Percentiles rank a stretch among this genome's conserved stretches.
phyloP scores from a whole-genome alignment of 2,113 vertebrate species.

The Desmodus rotundus region DNA sequence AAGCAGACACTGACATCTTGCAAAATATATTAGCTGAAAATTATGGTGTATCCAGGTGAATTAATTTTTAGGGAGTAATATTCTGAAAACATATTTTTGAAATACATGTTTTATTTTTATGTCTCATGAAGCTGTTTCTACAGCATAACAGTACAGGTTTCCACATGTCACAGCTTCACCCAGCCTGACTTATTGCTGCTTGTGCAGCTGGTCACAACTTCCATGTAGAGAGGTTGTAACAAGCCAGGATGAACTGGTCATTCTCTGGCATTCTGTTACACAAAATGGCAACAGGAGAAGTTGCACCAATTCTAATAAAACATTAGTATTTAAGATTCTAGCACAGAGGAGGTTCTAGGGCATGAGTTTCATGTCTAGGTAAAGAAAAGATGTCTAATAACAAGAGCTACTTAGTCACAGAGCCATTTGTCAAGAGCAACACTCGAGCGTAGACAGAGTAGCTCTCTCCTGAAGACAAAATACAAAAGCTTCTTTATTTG shows the following conservation, averaged over 20 bases:
- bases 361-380: neutral
- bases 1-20: conserved; percentile 79
- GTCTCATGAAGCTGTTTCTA: neutral
- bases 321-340: neutral
- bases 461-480: neutral
- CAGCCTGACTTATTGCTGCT: neutral
- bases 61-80: conserved; percentile 18
- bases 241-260: neutral
- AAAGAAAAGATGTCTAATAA: neutral
- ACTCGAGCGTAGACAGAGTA: neutral
- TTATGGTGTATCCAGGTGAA: conserved; percentile 74
- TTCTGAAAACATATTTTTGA: neutral
- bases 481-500: neutral
- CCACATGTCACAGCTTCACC: neutral
- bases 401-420: neutral
- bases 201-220: neutral
- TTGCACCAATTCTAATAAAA: neutral
- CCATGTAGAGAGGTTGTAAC: neutral
- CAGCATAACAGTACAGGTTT: neutral
- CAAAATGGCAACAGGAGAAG: neutral
- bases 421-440: neutral
- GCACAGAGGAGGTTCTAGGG: neutral
- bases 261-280: neutral
- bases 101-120: neutral
- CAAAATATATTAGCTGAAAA: conserved; percentile 81